Evolutionary conservation across 2,113 vertebrate species (phyloP).

Genomic region (Panthera tigris): DNA sequence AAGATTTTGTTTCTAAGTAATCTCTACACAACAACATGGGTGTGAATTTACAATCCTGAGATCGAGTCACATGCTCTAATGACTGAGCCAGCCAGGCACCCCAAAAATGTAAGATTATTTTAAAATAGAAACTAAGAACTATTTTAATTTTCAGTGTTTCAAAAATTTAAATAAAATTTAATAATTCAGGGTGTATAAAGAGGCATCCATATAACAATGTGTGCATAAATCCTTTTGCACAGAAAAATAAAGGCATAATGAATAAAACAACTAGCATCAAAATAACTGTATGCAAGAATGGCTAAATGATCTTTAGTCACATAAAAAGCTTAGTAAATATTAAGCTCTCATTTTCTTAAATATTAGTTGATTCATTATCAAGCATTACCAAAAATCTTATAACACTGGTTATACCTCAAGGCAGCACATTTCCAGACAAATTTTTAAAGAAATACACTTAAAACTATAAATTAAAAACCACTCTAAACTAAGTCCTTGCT

Average conservation of each 20-base stretch:
- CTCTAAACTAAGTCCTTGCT: slow-evolving; percentile 11
- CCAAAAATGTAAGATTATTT: not conserved
- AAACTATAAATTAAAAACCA: slow-evolving; percentile 42
- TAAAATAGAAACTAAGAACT: not conserved
- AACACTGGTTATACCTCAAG: not conserved
- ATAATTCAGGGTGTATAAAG: not conserved
- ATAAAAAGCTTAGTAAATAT: not conserved
- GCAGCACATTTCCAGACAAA: slow-evolving; percentile 30
- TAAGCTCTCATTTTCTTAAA: slow-evolving; percentile 22
- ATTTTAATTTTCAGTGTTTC: not conserved
- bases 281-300: slow-evolving; percentile 11
- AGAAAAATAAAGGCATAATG: not conserved
- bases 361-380: not conserved
- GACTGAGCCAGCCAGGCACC: not conserved
- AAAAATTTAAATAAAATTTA: not conserved
- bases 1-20: not conserved
- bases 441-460: slow-evolving; percentile 24
- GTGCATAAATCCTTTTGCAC: not conserved
- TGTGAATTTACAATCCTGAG: not conserved
- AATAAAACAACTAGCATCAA: slow-evolving; percentile 39
- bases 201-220: not conserved
- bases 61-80: not conserved
- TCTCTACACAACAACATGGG: not conserved
- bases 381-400: not conserved
- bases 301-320: not conserved